Percentiles rank a stretch among this genome's conserved stretches.
Evolutionary conservation across 2,797 vertebrate species (phyloP).

Genomic region (Myiotriccus ornatus): DNA sequence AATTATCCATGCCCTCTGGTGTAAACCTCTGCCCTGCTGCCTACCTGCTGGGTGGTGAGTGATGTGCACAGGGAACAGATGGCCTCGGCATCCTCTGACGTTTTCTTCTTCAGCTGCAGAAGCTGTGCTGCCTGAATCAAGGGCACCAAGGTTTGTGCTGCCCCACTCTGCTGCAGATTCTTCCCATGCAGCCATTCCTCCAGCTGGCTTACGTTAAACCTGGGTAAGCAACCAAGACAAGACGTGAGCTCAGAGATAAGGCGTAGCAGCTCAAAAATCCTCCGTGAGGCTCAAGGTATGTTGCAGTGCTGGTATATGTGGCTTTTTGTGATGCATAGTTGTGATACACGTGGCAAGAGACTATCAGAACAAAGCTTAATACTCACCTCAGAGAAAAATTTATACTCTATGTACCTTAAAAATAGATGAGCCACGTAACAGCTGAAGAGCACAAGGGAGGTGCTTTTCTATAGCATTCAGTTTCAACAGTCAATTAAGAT

Average conservation of each 20-base stretch:
- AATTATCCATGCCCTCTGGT: neutral
- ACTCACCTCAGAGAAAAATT: neutral
- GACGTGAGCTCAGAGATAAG: neutral
- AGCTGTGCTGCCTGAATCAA: conserved; percentile 95
- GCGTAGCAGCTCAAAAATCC: neutral
- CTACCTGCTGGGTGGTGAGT: conserved; percentile 85
- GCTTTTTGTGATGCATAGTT: neutral
- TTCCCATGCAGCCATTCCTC: conserved; percentile 92
- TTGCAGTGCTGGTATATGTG: neutral
- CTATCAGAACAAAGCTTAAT: neutral
- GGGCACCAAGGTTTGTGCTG: conserved; percentile 84
- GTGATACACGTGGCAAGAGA: fast-evolving
- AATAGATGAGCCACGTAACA: neutral
- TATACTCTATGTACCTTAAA: neutral
- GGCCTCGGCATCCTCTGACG: conserved; percentile 86
- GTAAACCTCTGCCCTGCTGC: neutral
- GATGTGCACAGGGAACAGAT: conserved; percentile 88
- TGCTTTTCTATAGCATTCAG: neutral
- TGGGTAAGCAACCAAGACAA: conserved; percentile 30
- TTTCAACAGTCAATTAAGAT: neutral
- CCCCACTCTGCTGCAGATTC: conserved; percentile 86
- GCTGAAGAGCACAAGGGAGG: neutral
- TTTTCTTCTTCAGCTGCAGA: conserved; percentile 97
- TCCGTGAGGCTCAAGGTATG: neutral
- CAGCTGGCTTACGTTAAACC: conserved; percentile 94